These are phyloP conservation scores for Nomada fucata DNA, from an alignment of 2,888 invertebrate species.

Conservation along the genomic window DNA sequence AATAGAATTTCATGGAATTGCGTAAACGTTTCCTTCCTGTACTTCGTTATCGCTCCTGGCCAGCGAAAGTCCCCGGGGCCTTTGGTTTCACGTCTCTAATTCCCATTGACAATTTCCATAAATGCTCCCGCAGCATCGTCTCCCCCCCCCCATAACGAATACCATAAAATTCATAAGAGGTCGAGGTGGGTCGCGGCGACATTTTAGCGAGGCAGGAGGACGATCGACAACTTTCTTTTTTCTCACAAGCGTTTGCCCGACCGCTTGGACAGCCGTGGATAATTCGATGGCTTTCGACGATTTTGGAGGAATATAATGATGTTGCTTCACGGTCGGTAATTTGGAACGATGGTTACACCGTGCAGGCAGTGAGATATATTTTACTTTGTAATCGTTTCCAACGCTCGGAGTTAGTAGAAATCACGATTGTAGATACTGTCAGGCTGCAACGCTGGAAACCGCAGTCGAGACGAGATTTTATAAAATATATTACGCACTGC, in stretches of 20 bases:
- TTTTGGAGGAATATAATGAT: neutral
- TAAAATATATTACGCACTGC: too few species aligned
- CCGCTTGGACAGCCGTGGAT: neutral
- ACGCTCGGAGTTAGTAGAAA: too few species aligned
- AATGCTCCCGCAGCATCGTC: neutral
- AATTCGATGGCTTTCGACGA: conserved; percentile 3
- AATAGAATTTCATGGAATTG: neutral
- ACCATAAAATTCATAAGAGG: neutral
- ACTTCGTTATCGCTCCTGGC: neutral
- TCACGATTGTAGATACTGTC: too few species aligned
- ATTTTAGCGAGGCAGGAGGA: neutral
- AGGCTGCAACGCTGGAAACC: too few species aligned
- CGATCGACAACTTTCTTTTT: conserved; percentile 14
- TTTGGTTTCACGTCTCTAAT: neutral
- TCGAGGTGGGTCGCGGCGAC: neutral
- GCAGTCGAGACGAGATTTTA: too few species aligned
- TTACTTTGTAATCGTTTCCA: too few species aligned
- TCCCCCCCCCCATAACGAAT: neutral
- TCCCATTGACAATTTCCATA: neutral
- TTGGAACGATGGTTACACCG: neutral
- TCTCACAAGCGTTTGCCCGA: neutral
- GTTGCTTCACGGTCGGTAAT: conserved; percentile 8
- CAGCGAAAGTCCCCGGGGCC: conserved; percentile 5
- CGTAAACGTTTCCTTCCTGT: neutral
- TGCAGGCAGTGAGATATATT: too few species aligned